These are phyloP conservation scores for Xenopus laevis DNA, from an alignment of 2,113 vertebrate species.

Conservation along the genomic window DNA sequence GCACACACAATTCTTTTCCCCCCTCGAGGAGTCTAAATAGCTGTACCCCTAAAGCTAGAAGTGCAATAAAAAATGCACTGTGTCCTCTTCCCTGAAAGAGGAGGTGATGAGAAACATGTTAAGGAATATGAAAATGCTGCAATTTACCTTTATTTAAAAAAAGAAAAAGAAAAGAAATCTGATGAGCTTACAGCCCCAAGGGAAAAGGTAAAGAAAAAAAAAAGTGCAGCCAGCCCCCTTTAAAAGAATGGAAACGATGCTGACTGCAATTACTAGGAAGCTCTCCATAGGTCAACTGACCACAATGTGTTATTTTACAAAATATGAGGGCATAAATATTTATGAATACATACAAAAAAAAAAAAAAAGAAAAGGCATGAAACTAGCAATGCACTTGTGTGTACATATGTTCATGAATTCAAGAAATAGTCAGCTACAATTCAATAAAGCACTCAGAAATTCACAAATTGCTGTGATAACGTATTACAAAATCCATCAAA, in stretches of 20 bases:
- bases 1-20: conserved; percentile 39
- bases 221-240: not conserved
- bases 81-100: not conserved
- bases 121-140: too few relatives aligned
- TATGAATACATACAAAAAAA: conserved; percentile 19
- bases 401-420: too few relatives aligned
- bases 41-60: conserved; percentile 22
- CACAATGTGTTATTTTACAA: not conserved
- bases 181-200: not conserved
- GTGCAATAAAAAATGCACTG: conserved; percentile 2
- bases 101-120: not conserved
- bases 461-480: not conserved
- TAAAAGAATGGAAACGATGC: not conserved
- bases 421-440: not conserved
- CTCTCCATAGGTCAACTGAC: not conserved
- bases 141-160: conserved; percentile 3
- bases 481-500: not conserved
- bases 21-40: conserved; percentile 49
- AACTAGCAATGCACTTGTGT: not conserved
- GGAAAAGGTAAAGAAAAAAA: not conserved
- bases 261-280: not conserved
- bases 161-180: not conserved
- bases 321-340: not conserved
- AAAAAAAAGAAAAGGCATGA: not conserved
- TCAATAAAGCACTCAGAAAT: conserved; percentile 1